Evolutionary conservation across 2,113 vertebrate genomes (phyloP), one percentile per base, ranked within the genome.

Genomic region (Limanda limanda): DNA sequence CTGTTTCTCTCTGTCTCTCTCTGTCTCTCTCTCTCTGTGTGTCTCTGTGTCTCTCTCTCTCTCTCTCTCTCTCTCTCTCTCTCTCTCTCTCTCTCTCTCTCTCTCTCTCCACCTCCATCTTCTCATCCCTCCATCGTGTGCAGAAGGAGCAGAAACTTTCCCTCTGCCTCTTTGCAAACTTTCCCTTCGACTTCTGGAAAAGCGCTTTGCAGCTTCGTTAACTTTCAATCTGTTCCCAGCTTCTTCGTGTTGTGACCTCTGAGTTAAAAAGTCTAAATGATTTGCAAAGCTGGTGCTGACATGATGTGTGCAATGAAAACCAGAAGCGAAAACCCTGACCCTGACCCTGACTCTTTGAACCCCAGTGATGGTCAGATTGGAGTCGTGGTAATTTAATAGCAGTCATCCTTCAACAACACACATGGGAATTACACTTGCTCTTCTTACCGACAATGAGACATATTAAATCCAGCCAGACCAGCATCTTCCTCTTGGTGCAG

Each of bases 391-490:
- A 42, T 13, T 42, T 3, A 13, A 42, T 21, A 1, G 20, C n/a
- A 56, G 23, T 24, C 23, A 14, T 14, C 12, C 13, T 25, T 12
- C 8, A 54, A 54, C 2, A 21, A 54, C 20, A 15, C 24, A 21
- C 18, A 20, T 13, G 6, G 40, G 31, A 66, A n/a, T n/a, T 58
- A 6, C 15, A 18, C 3, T 0, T 6, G 17, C 70, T 68, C 93
- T 72, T 68, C 93, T 94, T 91, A 95, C 95, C 95, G 48, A 95
- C 86, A 85, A 68, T 86, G 2, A 95, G 89, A 64, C 95, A 95
- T 17, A 95, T 80, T 31, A 95, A 23, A 91, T 95, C 95, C 93
- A 95, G 80, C 15, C 84, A 73, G 77, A 95, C 94, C n/a, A 95
- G 92, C 91, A 95, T 94, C 91, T 84, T 93, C 63, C 92, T 89